A percentile compares a stretch with the other conserved stretches of the same genome.
phyloP scores from a whole-genome alignment of 2,113 vertebrate species.

The Ceyx melanurus region DNA sequence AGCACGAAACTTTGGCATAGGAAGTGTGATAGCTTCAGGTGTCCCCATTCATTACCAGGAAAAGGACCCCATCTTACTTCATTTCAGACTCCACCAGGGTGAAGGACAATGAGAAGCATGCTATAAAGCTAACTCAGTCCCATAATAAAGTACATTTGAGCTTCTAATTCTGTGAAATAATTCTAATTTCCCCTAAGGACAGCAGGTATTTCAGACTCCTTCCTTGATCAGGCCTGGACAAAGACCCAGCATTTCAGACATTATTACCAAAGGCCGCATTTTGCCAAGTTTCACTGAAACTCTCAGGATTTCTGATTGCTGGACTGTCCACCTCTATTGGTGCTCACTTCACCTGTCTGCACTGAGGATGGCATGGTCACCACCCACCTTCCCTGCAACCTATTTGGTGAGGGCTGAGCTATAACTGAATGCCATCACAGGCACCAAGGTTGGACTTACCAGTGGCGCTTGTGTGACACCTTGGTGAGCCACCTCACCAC shows the following conservation, averaged over 20 bases:
- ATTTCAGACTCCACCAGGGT: background rate
- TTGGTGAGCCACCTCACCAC: background rate
- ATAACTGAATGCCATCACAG: background rate
- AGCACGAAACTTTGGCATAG: background rate
- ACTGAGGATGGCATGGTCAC: background rate
- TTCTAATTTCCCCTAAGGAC: background rate
- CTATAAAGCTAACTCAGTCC: background rate
- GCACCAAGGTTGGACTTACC: accelerated
- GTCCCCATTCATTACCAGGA: background rate
- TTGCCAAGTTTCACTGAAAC: background rate
- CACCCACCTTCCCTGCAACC: background rate
- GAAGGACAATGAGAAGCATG: background rate
- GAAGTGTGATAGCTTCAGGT: background rate
- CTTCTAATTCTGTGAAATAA: background rate
- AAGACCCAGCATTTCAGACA: background rate
- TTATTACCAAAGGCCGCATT: background rate
- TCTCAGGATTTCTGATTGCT: background rate
- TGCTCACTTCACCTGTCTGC: background rate
- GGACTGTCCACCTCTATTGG: background rate
- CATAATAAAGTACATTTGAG: background rate
- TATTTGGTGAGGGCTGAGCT: background rate
- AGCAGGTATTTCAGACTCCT: background rate
- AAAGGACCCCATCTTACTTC: background rate
- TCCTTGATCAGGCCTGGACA: background rate
- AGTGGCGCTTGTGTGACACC: background rate